Evolutionary conservation across 2,797 vertebrate genomes (phyloP).

Genomic region (Simalia tracyae): DNA sequence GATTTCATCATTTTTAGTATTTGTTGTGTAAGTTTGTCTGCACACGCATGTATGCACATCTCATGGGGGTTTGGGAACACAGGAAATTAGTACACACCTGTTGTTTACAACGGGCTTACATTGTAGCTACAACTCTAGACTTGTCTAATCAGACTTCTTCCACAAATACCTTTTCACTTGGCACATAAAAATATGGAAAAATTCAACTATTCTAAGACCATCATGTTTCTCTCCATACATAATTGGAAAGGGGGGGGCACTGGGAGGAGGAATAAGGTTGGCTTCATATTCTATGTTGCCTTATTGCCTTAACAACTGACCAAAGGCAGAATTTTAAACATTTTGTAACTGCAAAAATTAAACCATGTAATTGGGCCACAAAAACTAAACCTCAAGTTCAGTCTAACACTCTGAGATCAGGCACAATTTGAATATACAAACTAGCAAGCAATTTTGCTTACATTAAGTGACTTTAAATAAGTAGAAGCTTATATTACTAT

Average conservation of each 20-base stretch:
- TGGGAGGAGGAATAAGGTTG: background rate
- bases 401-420: background rate
- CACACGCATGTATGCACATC: slow-evolving; percentile 4
- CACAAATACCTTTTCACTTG: slow-evolving; percentile 24
- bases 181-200: slow-evolving; percentile 13
- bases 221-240: slow-evolving; percentile 15
- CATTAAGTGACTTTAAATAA: background rate
- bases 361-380: background rate
- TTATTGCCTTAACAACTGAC: background rate
- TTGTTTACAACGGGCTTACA: background rate
- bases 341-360: background rate
- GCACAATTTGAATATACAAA: background rate
- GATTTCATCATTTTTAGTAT: slow-evolving; percentile 18
- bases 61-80: slow-evolving; percentile 2
- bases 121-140: slow-evolving; percentile 7
- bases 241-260: background rate
- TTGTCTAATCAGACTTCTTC: slow-evolving; percentile 17
- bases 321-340: background rate
- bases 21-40: background rate
- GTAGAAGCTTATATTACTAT: background rate
- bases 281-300: slow-evolving; percentile 1
- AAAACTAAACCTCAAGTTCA: background rate
- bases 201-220: slow-evolving; percentile 9
- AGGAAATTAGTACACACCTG: slow-evolving; percentile 5
- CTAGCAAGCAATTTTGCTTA: background rate